A percentile compares a stretch with the other conserved stretches of the same genome.
Evolutionary conservation across 2,797 vertebrate genomes (phyloP).

Genomic region (Oophaga sylvatica): DNA sequence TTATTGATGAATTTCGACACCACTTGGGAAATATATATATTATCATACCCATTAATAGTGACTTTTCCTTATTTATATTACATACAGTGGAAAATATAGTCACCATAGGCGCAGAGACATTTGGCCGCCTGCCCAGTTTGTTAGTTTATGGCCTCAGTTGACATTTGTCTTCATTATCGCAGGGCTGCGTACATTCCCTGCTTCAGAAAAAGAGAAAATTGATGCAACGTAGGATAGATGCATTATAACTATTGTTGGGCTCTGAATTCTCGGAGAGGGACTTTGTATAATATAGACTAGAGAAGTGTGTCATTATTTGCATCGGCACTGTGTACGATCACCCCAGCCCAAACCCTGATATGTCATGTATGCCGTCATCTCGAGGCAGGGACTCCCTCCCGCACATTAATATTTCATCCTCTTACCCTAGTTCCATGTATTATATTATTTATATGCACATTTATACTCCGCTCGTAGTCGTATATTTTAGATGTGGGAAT

Average conservation of each 20-base stretch:
- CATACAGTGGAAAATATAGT: not conserved
- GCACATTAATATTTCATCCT: conserved; percentile 21
- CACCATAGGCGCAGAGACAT: conserved; percentile 1
- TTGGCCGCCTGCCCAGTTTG: conserved; percentile 18
- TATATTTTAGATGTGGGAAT: conserved; percentile 3
- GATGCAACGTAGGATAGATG: not conserved
- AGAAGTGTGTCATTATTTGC: not conserved
- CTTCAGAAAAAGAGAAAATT: not conserved
- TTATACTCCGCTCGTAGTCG: not conserved
- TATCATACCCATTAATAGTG: not conserved
- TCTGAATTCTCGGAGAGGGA: not conserved
- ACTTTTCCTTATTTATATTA: not conserved
- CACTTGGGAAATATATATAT: not conserved
- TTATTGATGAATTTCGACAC: not conserved
- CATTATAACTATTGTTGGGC: not conserved
- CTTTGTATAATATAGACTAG: not conserved
- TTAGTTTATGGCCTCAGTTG: conserved; percentile 32
- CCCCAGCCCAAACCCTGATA: not conserved
- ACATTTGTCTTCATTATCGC: conserved; percentile 30
- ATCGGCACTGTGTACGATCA: not conserved
- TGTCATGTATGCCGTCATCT: not conserved
- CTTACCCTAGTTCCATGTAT: conserved; percentile 17
- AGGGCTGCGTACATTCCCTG: not conserved
- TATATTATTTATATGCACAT: conserved; percentile 24
- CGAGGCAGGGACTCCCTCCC: conserved; percentile 21